Evolutionary conservation across 2,113 vertebrate genomes (phyloP).

Genomic region (Sinocyclocheilus anophthalmus): DNA sequence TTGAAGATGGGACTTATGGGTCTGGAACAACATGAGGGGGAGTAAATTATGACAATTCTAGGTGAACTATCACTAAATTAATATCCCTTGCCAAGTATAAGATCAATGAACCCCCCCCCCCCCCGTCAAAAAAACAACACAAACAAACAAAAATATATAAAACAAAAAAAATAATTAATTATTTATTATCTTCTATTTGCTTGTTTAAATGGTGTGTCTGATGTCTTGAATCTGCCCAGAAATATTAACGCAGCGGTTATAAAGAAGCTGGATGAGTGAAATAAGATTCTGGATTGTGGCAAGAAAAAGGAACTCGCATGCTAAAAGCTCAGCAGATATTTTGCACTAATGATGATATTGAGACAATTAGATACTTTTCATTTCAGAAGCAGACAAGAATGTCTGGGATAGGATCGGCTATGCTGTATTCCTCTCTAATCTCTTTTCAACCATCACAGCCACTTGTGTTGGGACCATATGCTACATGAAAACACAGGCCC

Average conservation of each 20-base stretch:
- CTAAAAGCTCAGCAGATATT: constrained; percentile 5
- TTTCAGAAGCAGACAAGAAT: not conserved
- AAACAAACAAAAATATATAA: too few relatives aligned
- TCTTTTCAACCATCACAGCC: constrained; percentile 59
- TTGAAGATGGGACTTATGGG: not conserved
- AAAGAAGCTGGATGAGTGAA: not conserved
- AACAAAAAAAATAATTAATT: too few relatives aligned
- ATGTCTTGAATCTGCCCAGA: not conserved
- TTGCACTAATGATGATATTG: not conserved
- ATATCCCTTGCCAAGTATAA: not conserved
- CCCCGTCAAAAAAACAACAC: not conserved
- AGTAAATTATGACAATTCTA: not conserved
- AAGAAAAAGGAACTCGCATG: not conserved
- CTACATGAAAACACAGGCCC: constrained; percentile 48
- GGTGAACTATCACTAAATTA: not conserved
- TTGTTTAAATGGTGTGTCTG: not conserved
- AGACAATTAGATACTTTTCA: not conserved
- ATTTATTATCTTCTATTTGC: not conserved
- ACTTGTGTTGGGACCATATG: constrained; percentile 54
- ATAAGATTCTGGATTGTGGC: not conserved
- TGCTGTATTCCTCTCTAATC: constrained; percentile 51
- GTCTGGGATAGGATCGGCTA: constrained; percentile 43
- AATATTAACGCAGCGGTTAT: not conserved
- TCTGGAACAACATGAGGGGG: not conserved
- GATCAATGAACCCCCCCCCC: not conserved